Percentiles rank a stretch among this genome's conserved stretches.
phyloP scores from a whole-genome alignment of 2,888 invertebrate species.

The Drosophila kokeensis region DNA sequence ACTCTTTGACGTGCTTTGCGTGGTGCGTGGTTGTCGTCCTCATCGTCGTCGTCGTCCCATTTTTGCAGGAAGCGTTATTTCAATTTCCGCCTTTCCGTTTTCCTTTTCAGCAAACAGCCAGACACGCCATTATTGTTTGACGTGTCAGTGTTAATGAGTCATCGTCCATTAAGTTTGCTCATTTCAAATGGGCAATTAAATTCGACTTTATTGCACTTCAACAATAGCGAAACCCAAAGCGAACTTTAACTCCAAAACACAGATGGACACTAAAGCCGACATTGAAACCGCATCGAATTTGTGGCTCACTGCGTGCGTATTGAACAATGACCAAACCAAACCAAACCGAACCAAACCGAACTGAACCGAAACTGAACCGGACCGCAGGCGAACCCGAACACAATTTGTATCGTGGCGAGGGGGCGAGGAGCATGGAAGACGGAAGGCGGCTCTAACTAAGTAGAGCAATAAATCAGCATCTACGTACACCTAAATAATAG shows the following conservation, averaged over 20 bases:
- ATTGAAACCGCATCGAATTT: slow-evolving; percentile 67
- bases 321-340: slow-evolving; percentile 11
- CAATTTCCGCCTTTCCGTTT: slow-evolving; percentile 79
- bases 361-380: neutral
- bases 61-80: slow-evolving; percentile 77
- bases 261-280: slow-evolving; percentile 49
- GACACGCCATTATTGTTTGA: slow-evolving; percentile 81
- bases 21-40: slow-evolving; percentile 18
- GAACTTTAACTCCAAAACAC: slow-evolving; percentile 18
- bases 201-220: slow-evolving; percentile 82
- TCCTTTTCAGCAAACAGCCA: slow-evolving; percentile 61
- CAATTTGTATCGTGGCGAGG: neutral
- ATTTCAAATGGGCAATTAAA: slow-evolving; percentile 81
- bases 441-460: slow-evolving; percentile 42
- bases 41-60: slow-evolving; percentile 36
- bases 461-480: slow-evolving; percentile 57
- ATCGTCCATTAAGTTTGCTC: slow-evolving; percentile 81
- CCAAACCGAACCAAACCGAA: slow-evolving; percentile 2
- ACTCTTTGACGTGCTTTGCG: slow-evolving; percentile 42
- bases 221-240: slow-evolving; percentile 32
- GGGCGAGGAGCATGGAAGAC: neutral
- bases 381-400: neutral
- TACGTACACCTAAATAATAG: slow-evolving; percentile 35
- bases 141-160: slow-evolving; percentile 83
- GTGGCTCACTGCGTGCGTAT: slow-evolving; percentile 25